Percentiles rank a stretch among this genome's conserved stretches.
Evolutionary conservation across 2,113 vertebrate genomes (phyloP).

Genomic region (Cheilinus undulatus): DNA sequence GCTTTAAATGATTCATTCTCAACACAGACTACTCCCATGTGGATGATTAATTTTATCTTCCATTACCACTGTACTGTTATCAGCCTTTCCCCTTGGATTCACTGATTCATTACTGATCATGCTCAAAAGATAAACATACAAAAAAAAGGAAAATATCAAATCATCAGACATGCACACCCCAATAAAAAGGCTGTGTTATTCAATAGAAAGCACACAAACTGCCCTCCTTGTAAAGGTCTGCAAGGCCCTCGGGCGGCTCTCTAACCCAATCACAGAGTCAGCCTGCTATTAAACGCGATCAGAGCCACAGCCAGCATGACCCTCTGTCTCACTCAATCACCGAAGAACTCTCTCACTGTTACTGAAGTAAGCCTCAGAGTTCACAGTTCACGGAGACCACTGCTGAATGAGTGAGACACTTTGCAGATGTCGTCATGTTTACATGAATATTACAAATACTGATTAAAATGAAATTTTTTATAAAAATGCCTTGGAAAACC

Average conservation of each 20-base stretch:
- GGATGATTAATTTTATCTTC: too few species aligned
- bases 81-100: not conserved
- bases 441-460: not conserved
- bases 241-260: constrained; percentile 78
- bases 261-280: constrained; percentile 73
- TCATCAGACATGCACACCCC: not conserved
- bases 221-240: constrained; percentile 80
- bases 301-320: constrained; percentile 60
- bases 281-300: constrained; percentile 72
- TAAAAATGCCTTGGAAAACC: too few species aligned
- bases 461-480: not conserved
- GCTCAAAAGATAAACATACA: not conserved
- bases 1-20: not conserved
- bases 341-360: constrained; percentile 59
- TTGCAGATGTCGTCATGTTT: not conserved
- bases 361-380: constrained; percentile 74
- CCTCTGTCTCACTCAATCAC: constrained; percentile 77
- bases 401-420: not conserved
- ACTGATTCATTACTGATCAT: not conserved
- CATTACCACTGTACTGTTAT: not conserved
- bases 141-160: not conserved
- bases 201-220: constrained; percentile 19
- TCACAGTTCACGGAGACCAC: not conserved
- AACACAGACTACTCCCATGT: too few species aligned
- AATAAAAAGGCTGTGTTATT: constrained; percentile 1